Evolutionary conservation across 2,888 invertebrate species (phyloP).

Genomic region (Phlogophora meticulosa): DNA sequence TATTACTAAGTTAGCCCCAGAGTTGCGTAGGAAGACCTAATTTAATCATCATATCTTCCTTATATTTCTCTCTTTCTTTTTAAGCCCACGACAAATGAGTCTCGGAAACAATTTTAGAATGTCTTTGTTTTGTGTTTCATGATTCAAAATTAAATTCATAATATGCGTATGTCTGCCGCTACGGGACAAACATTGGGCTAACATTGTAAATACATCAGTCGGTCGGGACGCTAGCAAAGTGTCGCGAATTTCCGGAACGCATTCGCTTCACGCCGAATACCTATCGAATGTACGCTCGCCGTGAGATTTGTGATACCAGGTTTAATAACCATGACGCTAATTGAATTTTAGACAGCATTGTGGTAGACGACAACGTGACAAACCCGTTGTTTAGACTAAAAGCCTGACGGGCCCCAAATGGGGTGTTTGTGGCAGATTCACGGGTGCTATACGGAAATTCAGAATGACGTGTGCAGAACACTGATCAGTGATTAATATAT

Average conservation of each 20-base stretch:
- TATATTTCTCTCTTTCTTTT: slow-evolving; percentile 27
- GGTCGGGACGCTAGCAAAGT: slow-evolving; percentile 28
- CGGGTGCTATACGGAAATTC: slow-evolving; percentile 3
- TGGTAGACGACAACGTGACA: slow-evolving; percentile 52
- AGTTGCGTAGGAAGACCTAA: slow-evolving; percentile 36
- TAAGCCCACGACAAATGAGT: slow-evolving; percentile 22
- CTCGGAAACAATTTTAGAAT: slow-evolving; percentile 10
- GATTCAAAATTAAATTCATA: slow-evolving; percentile 12
- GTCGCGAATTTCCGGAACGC: slow-evolving; percentile 62
- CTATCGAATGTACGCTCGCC: slow-evolving; percentile 49
- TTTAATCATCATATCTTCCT: slow-evolving; percentile 24
- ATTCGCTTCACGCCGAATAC: slow-evolving; percentile 57
- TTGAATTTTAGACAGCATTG: slow-evolving; percentile 69
- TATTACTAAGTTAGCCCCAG: slow-evolving; percentile 7
- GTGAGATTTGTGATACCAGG: slow-evolving; percentile 57
- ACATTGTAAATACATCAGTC: slow-evolving; percentile 41
- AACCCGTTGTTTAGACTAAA: slow-evolving; percentile 46
- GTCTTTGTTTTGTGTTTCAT: slow-evolving; percentile 1
- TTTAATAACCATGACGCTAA: slow-evolving; percentile 71
- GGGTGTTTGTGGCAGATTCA: slow-evolving; percentile 20
- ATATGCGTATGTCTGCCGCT: slow-evolving; percentile 7
- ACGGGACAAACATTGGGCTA: slow-evolving; percentile 18
- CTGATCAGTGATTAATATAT: background rate
- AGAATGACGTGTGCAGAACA: slow-evolving; percentile 7
- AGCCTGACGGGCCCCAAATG: slow-evolving; percentile 34